These are phyloP conservation scores for Rhynchomys soricoides DNA, from an alignment of 2,113 vertebrate genomes.

Conservation along the genomic window DNA sequence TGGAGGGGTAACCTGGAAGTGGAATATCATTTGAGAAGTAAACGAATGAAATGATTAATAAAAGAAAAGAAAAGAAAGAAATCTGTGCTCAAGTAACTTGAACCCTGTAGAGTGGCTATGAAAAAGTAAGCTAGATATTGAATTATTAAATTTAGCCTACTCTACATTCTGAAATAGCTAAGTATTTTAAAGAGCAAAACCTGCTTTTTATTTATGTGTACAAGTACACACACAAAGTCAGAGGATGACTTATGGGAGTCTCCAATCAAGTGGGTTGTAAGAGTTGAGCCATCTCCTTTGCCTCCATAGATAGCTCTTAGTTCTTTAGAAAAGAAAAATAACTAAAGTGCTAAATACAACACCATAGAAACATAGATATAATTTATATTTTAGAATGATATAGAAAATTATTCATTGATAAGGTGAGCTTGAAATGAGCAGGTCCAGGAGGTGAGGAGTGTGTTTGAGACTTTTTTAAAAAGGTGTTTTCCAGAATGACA, in stretches of 20 bases:
- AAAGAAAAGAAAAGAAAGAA: neutral
- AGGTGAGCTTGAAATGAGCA: neutral
- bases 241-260: neutral
- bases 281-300: neutral
- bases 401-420: neutral
- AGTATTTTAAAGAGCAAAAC: neutral
- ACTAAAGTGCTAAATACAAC: neutral
- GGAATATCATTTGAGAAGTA: too few species aligned
- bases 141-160: neutral
- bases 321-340: conserved; percentile 8
- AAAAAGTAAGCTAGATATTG: neutral
- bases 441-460: neutral
- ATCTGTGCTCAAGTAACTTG: neutral
- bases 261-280: too few species aligned
- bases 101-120: neutral
- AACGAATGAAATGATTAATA: too few species aligned
- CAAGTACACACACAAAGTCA: neutral
- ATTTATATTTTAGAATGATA: neutral
- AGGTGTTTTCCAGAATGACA: neutral
- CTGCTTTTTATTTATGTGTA: neutral
- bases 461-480: neutral
- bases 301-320: neutral
- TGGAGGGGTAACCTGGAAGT: too few species aligned
- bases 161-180: conserved; percentile 12
- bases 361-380: neutral